Evolutionary conservation across 53 echinoderm and acorn worm species (phyloP).

Genomic region (Holothuria scabra): DNA sequence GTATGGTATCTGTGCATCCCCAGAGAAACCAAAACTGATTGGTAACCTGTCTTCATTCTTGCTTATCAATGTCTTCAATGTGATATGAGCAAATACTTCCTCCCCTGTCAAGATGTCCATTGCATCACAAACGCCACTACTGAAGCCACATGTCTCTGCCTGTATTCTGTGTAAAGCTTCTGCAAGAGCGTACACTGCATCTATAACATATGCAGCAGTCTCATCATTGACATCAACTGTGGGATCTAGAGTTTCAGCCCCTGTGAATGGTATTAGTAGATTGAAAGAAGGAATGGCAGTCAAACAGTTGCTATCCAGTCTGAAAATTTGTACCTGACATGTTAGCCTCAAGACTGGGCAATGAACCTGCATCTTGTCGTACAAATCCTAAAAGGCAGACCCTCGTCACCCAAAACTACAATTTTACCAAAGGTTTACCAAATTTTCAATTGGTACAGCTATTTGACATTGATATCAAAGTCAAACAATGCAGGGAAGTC

Average conservation of each 20-base stretch:
- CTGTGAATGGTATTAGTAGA: conserved; percentile 17
- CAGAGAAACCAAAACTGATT: conserved; percentile 52
- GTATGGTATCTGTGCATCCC: conserved; percentile 61
- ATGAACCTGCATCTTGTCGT: too few species aligned
- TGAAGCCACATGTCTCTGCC: conserved; percentile 33
- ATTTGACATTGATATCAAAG: too few species aligned
- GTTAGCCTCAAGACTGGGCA: too few species aligned
- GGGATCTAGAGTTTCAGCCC: conserved; percentile 51
- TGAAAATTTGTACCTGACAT: too few species aligned
- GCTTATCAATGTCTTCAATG: conserved; percentile 54
- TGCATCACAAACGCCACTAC: conserved; percentile 61
- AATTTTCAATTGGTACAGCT: too few species aligned
- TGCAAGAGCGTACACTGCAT: conserved; percentile 75
- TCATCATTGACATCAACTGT: conserved; percentile 50
- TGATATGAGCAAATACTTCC: conserved; percentile 55
- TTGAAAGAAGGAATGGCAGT: too few species aligned
- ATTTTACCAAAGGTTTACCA: too few species aligned
- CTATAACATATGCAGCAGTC: conserved; percentile 69
- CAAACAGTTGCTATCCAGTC: too few species aligned
- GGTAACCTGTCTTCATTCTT: conserved; percentile 45
- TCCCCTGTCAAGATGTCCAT: conserved; percentile 61
- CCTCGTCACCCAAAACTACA: too few species aligned
- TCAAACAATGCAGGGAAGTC: too few species aligned
- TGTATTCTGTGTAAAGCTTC: conserved; percentile 61
- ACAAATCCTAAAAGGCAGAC: too few species aligned